phyloP scores from a whole-genome alignment of 2,797 vertebrate species.

The Lagodon rhomboides region DNA sequence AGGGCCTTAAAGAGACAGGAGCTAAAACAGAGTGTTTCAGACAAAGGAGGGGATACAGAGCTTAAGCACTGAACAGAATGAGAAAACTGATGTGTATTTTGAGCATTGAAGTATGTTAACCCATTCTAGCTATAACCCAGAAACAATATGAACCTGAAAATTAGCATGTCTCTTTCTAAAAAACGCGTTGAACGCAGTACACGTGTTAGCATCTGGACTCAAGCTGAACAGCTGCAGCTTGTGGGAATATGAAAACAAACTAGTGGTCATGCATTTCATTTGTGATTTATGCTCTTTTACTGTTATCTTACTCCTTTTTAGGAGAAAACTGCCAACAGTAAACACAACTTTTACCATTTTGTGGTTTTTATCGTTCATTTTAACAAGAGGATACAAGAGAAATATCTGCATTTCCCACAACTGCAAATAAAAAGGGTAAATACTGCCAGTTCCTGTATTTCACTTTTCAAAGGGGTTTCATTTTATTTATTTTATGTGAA shows the following conservation, averaged over 20 bases:
- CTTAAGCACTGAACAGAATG: no score
- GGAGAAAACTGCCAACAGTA: not conserved
- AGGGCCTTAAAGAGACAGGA: no score
- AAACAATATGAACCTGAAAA: no score
- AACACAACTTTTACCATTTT: not conserved
- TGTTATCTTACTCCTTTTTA: not conserved
- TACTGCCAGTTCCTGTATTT: constrained; percentile 47
- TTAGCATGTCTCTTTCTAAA: no score
- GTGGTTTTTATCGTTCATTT: constrained; percentile 1
- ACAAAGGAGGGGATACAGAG: no score
- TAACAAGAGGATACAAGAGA: not conserved
- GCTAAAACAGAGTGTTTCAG: no score
- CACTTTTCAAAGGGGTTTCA: constrained; percentile 47
- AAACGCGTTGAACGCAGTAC: no score
- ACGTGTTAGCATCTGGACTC: constrained; percentile 50
- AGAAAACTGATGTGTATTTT: no score
- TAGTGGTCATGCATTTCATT: constrained; percentile 12
- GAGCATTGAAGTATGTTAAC: no score
- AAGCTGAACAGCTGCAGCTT: constrained; percentile 17
- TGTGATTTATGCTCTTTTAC: constrained; percentile 14
- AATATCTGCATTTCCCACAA: constrained; percentile 7
- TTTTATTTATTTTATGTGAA: constrained; percentile 50
- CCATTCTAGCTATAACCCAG: no score
- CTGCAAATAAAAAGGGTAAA: constrained; percentile 18
- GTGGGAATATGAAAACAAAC: constrained; percentile 5